These are phyloP conservation scores for Sialis lutaria DNA, from an alignment of 2,888 invertebrate species.

Conservation along the genomic window DNA sequence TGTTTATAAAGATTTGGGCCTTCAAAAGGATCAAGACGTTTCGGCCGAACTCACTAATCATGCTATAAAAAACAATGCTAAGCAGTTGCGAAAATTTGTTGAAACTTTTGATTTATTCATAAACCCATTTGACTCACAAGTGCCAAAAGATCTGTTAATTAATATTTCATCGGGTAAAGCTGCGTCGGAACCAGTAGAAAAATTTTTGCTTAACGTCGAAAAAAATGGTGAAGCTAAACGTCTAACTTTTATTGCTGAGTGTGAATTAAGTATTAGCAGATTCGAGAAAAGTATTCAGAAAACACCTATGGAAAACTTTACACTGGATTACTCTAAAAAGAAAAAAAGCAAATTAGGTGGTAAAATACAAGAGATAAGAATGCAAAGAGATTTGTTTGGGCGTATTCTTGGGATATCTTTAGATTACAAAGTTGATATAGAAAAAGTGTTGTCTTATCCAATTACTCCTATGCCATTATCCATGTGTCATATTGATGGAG, in stretches of 20 bases:
- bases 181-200: no score
- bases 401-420: slow-evolving; percentile 10
- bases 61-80: no score
- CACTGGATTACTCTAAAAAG: slow-evolving; percentile 8
- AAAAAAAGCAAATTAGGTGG: slow-evolving; percentile 10
- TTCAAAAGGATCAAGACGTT: no score
- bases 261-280: neutral
- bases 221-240: no score
- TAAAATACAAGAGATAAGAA: slow-evolving; percentile 13
- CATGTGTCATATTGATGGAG: slow-evolving; percentile 15
- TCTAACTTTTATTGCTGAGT: slow-evolving; percentile 4
- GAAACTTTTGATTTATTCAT: no score
- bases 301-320: neutral
- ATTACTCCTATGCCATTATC: slow-evolving; percentile 15
- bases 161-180: no score
- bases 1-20: no score
- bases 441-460: slow-evolving; percentile 15
- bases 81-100: no score
- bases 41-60: no score
- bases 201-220: no score
- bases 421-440: slow-evolving; percentile 9
- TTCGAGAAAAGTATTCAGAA: slow-evolving; percentile 5
- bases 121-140: no score
- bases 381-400: slow-evolving; percentile 8
- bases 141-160: no score